phyloP scores from a whole-genome alignment of 2,888 invertebrate genomes.

The Acrobasis suavella region DNA sequence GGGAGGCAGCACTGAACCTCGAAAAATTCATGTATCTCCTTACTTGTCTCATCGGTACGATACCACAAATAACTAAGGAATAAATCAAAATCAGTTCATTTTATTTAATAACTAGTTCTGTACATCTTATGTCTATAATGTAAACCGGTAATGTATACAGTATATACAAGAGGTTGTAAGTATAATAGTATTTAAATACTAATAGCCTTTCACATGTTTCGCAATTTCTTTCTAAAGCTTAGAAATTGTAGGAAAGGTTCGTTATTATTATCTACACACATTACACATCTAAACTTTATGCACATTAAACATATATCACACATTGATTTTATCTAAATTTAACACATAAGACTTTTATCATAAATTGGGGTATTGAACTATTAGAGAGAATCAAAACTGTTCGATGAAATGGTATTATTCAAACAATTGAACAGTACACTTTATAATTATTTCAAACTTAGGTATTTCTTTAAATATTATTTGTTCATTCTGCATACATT shows the following conservation, averaged over 20 bases:
- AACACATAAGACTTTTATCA: neutral
- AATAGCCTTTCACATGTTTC: slow-evolving; percentile 24
- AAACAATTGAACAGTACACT: no score
- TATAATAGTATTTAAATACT: slow-evolving; percentile 17
- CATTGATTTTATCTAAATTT: neutral
- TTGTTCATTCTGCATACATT: no score
- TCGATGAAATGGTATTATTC: neutral
- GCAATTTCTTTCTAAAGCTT: slow-evolving; percentile 30
- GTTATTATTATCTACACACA: neutral
- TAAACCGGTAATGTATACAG: slow-evolving; percentile 17
- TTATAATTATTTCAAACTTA: no score
- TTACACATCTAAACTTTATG: neutral
- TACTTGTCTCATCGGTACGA: neutral
- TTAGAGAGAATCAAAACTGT: neutral
- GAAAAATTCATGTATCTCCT: no score
- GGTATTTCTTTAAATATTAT: no score
- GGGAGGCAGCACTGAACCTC: no score
- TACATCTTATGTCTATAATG: slow-evolving; percentile 22
- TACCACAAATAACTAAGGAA: neutral
- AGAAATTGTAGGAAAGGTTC: slow-evolving; percentile 39
- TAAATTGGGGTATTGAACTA: neutral
- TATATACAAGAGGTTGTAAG: slow-evolving; percentile 35
- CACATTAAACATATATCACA: neutral
- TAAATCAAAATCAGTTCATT: slow-evolving; percentile 14
- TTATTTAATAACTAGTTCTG: slow-evolving; percentile 12